phyloP scores from a whole-genome alignment of 1,140 invertebrate genomes.

The Drosophila trapezifrons region DNA sequence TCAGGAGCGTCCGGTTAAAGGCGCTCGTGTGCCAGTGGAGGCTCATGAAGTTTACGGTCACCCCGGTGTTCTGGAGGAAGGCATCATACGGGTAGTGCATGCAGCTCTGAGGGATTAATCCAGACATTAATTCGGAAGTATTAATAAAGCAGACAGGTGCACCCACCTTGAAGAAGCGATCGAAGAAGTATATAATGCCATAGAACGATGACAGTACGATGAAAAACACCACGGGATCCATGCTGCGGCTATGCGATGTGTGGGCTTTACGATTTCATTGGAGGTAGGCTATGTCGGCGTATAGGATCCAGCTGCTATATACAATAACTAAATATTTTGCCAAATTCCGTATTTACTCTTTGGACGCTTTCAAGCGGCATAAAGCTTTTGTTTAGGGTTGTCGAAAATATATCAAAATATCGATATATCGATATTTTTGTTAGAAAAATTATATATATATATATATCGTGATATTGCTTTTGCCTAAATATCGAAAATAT shows the following conservation, averaged over 20 bases:
- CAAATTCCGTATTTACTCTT: constrained; percentile 25
- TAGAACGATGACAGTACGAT: constrained; percentile 85
- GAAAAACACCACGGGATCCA: constrained; percentile 80
- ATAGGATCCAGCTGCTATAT: not conserved
- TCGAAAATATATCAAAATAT: too few species aligned
- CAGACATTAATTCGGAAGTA: not conserved
- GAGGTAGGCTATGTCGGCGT: not conserved
- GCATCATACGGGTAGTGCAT: constrained; percentile 91
- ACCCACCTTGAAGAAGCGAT: constrained; percentile 88
- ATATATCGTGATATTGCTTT: too few species aligned
- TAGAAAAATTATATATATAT: too few species aligned
- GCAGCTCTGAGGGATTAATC: constrained; percentile 87
- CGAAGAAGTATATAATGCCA: constrained; percentile 88
- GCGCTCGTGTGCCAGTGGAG: constrained; percentile 90
- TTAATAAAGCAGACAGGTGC: not conserved
- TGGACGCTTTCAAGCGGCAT: not conserved
- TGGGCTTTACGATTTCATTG: constrained; percentile 22
- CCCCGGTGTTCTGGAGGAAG: constrained; percentile 90
- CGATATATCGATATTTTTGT: too few species aligned
- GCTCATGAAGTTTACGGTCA: constrained; percentile 89
- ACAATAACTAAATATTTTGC: not conserved
- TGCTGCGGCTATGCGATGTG: constrained; percentile 11
- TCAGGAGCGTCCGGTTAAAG: constrained; percentile 88
- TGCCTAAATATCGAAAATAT: too few species aligned
- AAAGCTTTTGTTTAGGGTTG: too few species aligned